Evolutionary conservation across 2,113 vertebrate genomes (phyloP), one percentile per base, ranked within the genome.

Genomic region (Sylvilagus bachmani): DNA sequence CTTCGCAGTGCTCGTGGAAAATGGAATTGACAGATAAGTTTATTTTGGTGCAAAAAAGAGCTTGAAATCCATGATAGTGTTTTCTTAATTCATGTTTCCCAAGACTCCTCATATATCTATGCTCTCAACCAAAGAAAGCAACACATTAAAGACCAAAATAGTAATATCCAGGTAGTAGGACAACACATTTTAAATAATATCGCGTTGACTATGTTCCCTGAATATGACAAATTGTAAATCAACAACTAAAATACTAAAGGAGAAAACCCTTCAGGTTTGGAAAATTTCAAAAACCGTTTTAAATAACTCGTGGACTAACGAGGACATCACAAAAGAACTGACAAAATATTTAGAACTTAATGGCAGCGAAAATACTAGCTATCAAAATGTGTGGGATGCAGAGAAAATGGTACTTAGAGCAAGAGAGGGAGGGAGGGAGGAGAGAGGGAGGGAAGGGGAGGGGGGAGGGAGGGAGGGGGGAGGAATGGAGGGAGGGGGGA

Each of bases 331-430:
- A 64, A 33, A 95, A 89, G 89, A 94, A 90, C 84, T 94, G 93
- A 96, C 93, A 95, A 96, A 96, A 94, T 97, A 94, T 96, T 96
- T 97, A 81, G 77, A 78, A 84, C 69, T 85, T 71, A 85, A 58
- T 78, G 87, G 71, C 85, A 96, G 58, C 92, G 94, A 90, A 97
- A 96, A 82, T 70, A 90, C 66, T 90, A 85, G 85, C 87, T 84
- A 61, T 70, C 67, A 61, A 14, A 80, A 31, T n/a, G 69, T 82
- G 85, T 96, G 85, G 77, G 96, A 88, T 69, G 38, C 73, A 70
- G 55, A 73, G 87, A 29, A 93, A 78, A 19, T 61, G 67, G 71
- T 71, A 55, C 61, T 80, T 89, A 44, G 49, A 73, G 31, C 61
- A n/a, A 90, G 75, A 93, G 73, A 49, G 10, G 31, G 17, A 69